Conservation (phyloP, 2,113 vertebrate species). For the Myrmophylax atrothorax region DNA sequence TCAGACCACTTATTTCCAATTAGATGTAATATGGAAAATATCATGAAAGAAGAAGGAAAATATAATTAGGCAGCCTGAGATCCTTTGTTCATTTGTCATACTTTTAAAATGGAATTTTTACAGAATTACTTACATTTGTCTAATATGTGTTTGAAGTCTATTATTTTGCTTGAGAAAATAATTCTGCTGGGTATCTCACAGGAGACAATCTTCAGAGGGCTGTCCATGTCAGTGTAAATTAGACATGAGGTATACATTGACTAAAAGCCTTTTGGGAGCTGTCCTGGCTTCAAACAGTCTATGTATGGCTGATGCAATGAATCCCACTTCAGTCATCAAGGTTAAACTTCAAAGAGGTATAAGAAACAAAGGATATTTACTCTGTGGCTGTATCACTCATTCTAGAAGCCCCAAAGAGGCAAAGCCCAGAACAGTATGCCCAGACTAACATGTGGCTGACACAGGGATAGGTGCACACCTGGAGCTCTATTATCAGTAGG, state of each 20-base stretch:
- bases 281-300: not conserved
- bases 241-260: not conserved
- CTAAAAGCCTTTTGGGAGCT: not conserved
- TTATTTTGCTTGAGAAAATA: not conserved
- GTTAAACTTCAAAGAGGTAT: not conserved
- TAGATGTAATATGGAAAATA: conserved; percentile 16
- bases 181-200: not conserved
- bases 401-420: not conserved
- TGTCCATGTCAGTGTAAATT: not conserved
- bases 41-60: not conserved
- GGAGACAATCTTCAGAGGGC: not conserved
- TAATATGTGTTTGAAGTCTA: not conserved
- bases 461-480: not conserved
- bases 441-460: accelerated
- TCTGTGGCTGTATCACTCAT: not conserved
- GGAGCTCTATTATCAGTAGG: not conserved
- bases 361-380: not conserved
- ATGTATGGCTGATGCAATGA: not conserved
- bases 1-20: conserved; percentile 27
- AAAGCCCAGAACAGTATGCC: not conserved
- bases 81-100: not conserved
- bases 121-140: not conserved
- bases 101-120: not conserved
- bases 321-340: not conserved
- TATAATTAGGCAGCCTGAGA: not conserved